phyloP scores from a whole-genome alignment of 2,888 invertebrate species.

The Drosophila niveifrons region DNA sequence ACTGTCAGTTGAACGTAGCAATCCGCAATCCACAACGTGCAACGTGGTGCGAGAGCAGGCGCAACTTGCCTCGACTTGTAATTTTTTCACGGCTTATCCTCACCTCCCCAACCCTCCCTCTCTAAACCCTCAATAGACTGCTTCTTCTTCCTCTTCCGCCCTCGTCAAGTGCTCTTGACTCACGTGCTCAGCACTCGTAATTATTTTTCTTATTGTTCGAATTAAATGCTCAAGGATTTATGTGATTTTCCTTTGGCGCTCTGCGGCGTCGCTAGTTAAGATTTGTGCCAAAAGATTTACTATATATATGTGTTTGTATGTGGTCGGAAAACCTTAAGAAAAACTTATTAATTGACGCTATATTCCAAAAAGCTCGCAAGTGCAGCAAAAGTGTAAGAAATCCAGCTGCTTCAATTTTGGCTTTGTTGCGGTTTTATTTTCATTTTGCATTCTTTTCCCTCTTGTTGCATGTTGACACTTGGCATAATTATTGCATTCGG shows the following conservation, averaged over 20 bases:
- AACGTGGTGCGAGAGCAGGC: constrained; percentile 35
- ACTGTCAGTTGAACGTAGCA: constrained; percentile 57
- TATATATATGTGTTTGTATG: constrained; percentile 1
- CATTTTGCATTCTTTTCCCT: constrained; percentile 31
- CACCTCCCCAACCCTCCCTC: constrained; percentile 10
- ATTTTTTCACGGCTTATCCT: constrained; percentile 77
- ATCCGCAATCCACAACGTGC: constrained; percentile 25
- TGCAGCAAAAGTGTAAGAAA: not conserved
- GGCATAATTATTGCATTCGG: constrained; percentile 85
- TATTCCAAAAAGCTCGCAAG: constrained; percentile 16
- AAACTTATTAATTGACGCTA: constrained; percentile 73
- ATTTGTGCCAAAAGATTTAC: constrained; percentile 63
- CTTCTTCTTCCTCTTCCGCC: not conserved
- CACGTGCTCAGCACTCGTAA: constrained; percentile 82
- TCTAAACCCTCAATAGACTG: not conserved
- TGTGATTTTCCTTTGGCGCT: constrained; percentile 56
- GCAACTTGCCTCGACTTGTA: constrained; percentile 62
- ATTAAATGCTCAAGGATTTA: constrained; percentile 80
- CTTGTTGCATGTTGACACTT: constrained; percentile 67
- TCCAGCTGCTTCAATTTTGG: constrained; percentile 7
- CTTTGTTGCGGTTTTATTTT: constrained; percentile 32
- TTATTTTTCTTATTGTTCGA: constrained; percentile 82
- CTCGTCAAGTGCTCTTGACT: constrained; percentile 70
- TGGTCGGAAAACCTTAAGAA: constrained; percentile 2
- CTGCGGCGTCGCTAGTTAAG: constrained; percentile 45